Evolutionary conservation across 2,888 invertebrate genomes (phyloP).

Genomic region (Perithous albicinctus): DNA sequence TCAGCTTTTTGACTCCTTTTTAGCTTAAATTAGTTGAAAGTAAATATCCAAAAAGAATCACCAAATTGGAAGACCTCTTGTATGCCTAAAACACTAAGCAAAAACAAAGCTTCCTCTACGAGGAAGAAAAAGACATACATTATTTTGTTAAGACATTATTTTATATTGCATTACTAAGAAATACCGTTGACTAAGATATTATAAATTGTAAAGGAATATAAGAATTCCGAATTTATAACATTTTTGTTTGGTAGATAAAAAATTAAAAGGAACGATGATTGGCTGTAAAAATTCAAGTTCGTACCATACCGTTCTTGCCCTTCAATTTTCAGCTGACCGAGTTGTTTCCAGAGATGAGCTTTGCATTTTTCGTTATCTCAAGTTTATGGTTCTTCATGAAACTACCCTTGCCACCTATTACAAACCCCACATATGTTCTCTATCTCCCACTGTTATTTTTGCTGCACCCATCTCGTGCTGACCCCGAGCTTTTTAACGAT

Average conservation of each 20-base stretch:
- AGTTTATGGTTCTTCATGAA: constrained; percentile 22
- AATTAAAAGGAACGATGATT: too few species aligned
- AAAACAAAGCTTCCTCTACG: not conserved
- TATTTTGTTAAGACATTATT: too few species aligned
- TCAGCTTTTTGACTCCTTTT: not conserved
- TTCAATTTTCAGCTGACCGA: constrained; percentile 20
- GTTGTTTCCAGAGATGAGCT: not conserved
- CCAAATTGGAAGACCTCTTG: not conserved
- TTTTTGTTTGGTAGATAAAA: constrained; percentile 1
- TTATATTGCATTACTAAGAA: not conserved
- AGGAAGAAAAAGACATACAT: too few species aligned
- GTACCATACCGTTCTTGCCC: not conserved
- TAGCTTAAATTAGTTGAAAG: not conserved
- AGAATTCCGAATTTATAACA: not conserved
- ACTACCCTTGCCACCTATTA: constrained; percentile 24
- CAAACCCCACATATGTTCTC: constrained; percentile 6
- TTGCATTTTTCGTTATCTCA: constrained; percentile 3
- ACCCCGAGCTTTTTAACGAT: constrained; percentile 27
- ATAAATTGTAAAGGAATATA: not conserved
- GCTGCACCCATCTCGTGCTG: not conserved
- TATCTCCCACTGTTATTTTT: constrained; percentile 2
- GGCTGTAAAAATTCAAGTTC: not conserved
- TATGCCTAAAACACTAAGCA: not conserved
- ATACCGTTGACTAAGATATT: not conserved
- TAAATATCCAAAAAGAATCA: not conserved